Percentiles rank a stretch among this genome's conserved stretches.
Evolutionary conservation across 2,797 vertebrate species (phyloP).

Genomic region (Champsocephalus esox): DNA sequence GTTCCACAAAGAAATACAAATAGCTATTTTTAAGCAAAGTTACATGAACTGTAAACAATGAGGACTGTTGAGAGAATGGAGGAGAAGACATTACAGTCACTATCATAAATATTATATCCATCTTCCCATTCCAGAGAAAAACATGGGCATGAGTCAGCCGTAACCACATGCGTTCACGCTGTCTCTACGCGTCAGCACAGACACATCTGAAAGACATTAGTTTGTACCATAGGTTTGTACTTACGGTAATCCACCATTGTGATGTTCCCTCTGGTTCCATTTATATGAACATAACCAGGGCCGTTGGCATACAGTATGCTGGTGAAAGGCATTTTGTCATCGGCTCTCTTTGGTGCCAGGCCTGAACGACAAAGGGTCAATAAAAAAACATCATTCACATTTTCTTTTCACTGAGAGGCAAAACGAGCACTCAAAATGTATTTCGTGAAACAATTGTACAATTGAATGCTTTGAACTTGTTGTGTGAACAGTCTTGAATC

Average conservation of each 20-base stretch:
- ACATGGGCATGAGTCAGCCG: conserved; percentile 48
- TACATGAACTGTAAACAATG: conserved; percentile 33
- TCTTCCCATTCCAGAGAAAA: conserved; percentile 49
- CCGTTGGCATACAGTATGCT: conserved; percentile 89
- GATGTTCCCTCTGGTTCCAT: conserved; percentile 86
- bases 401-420: not conserved
- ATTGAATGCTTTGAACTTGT: not conserved
- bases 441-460: not conserved
- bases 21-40: conserved; percentile 27
- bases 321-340: conserved; percentile 87
- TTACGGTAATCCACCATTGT: conserved; percentile 85
- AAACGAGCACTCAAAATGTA: not conserved
- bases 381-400: conserved; percentile 4
- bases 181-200: conserved; percentile 50
- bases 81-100: conserved; percentile 16
- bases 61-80: conserved; percentile 18
- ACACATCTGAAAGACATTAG: conserved; percentile 74
- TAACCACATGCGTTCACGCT: conserved; percentile 55
- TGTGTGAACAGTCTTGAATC: not conserved
- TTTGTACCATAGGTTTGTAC: conserved; percentile 64
- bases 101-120: conserved; percentile 41
- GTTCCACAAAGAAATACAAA: conserved; percentile 59
- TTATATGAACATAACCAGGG: conserved; percentile 85
- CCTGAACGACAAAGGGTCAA: conserved; percentile 67
- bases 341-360: conserved; percentile 83